Base-by-base conservation (phyloP, 2,113 vertebrate species). In the Callopanchax toddi region DNA sequence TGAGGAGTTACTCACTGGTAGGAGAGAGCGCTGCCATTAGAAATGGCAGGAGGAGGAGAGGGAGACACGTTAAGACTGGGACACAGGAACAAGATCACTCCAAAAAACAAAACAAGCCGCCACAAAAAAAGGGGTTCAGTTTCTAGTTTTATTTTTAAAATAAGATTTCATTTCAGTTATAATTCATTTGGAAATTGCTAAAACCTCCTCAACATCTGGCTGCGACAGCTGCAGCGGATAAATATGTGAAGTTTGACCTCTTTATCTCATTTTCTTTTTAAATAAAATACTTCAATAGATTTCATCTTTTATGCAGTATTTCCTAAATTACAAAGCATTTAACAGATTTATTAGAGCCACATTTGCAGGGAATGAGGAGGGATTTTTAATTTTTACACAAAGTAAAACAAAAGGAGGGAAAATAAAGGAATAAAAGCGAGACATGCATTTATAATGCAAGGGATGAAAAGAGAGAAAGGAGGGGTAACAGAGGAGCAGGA, bases 61-160 rank as follows among this genome's bases (percentile, higher is more conserved):
- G 87, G 80, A 85, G 76, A 86, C 82, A 87, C 57, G 44, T 83
- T 87, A 34, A 89, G 79, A 81, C 86, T 82, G 83, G 82, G 85
- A 89, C 75, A 86, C 83, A 88, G 82, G 82, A 89, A 89, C 82
- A 79, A 75, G 74, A 88, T 73, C 78, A 90, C 81, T 86, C 86
- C 90, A 78, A 84, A 81, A 88, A 88, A 88, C 91, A 82, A 91
- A 86, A 34, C 42, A 44, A 84, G 84, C 81, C 76, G 74, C 82
- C 79, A 86, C 89, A 83, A 85, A 72, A 32, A 32, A 32, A 32
- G 29, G 72, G 81, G 52, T 88, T 87, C 87, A 87, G 84, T 87
- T 82, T 85, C 84, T 86, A 64, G 74, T 90, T 93, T 93, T 98
- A 97, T 96, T 98, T 89, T 97, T 97, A 97, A 98, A 99, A 99